Base-by-base conservation (phyloP, 2,113 vertebrate species). In the Peromyscus californicus region DNA sequence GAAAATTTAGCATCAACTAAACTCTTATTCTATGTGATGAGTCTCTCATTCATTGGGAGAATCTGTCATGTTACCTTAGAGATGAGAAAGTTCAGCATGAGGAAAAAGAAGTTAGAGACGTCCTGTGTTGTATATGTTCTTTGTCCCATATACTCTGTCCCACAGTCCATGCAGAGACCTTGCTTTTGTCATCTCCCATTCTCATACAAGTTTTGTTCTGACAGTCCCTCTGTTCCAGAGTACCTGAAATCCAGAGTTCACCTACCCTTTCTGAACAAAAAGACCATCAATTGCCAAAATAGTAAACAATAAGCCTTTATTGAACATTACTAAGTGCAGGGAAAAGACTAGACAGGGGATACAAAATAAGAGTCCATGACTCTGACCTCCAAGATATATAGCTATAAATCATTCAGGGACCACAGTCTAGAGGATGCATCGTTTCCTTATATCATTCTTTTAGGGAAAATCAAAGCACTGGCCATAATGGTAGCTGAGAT, bases 221-320 rank as follows among this genome's bases (percentile, higher is more conserved):
- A 89, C 29, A 65, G 24, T 65, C 16, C 92, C 45, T 93, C 36
- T 89, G 21, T 78, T 86, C 17, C 67, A 90, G 65, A 91, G 51
- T 85, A 93, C 79, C 84, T 94, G 26, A 76, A 29, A 39, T 86
- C 65, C 54, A 61, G 78, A 78, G 54, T 91, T 91, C 80, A 29
- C 36, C 51, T 95, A n/a, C 57, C 39, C 51, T 97, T 91, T 92
- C 69, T 94, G 59, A 96, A 96, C 89, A 92, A 70, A 89, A 82
- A 96, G 86, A 72, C 59, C 51, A 39, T 51, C 33, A 69, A 17
- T 48, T 75, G 21, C 29, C 45, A 36, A 51, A 88, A 88, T 19
- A 85, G 63, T 29, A 84, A 90, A 85, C 15, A 69, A 36, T 16
- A 89, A 24, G 89, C 4, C 26, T 92, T 87, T 72, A 72, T 17